Conservation (phyloP, 2,113 vertebrate species). For the Tupaia tana region DNA sequence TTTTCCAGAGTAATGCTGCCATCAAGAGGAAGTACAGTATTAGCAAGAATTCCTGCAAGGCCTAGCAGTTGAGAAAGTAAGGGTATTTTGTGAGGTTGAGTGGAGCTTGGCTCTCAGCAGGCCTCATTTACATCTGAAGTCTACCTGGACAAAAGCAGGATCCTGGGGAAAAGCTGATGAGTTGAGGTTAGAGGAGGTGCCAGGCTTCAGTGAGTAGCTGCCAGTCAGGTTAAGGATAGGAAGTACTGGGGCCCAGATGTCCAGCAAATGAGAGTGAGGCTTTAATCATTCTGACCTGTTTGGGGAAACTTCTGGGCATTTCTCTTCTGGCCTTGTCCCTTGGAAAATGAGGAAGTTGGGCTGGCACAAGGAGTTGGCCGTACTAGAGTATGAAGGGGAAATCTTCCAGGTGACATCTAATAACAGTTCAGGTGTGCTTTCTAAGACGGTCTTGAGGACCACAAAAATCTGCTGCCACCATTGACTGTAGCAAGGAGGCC, state of each 20-base stretch:
- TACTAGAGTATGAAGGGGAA: not conserved
- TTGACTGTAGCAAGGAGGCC: not conserved
- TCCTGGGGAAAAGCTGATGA: not conserved
- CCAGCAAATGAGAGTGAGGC: not conserved
- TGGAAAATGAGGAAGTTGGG: not conserved
- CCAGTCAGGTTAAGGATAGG: not conserved
- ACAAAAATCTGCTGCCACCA: not conserved
- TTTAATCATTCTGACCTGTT: not conserved
- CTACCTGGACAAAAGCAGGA: not conserved
- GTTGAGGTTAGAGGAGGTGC: not conserved
- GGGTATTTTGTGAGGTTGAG: not conserved
- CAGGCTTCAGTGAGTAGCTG: not conserved
- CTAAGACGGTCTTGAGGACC: not conserved
- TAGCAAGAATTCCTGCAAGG: not conserved
- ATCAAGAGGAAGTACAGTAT: conserved; percentile 16
- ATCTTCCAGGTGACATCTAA: not conserved
- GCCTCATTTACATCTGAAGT: not conserved
- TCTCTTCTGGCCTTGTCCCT: not conserved
- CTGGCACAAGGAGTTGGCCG: not conserved
- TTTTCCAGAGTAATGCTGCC: conserved; percentile 29
- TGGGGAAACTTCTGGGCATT: not conserved
- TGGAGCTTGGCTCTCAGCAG: not conserved
- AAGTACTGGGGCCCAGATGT: not conserved
- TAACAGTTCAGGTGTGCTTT: not conserved
- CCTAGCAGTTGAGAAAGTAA: not conserved